Evolutionary conservation across 2,113 vertebrate species (phyloP), one percentile per base, ranked within the genome.

Genomic region (Chlamydotis undulata): DNA sequence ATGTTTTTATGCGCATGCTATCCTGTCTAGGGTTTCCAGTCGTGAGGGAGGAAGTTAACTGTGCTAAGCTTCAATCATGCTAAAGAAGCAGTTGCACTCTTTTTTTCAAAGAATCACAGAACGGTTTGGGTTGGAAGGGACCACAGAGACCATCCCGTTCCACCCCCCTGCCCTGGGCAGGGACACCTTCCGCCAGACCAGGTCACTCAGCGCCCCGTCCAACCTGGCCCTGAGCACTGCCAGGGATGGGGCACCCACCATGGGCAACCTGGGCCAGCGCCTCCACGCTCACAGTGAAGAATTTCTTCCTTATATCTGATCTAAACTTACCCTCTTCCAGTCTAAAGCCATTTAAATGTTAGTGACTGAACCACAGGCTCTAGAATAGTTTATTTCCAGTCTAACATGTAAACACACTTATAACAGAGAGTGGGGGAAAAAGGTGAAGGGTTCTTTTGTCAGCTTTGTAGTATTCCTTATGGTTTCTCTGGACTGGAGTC

Each of bases 1-100:
- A 6, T 86, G 64, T 50, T 69, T 56, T 39, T 76, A 2, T 6
- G 17, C 1, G 0, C 26, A 1, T 29, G 28, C 43, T 75, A 1
- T 6, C 19, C 31, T 28, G 11, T 8, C 33, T n/a, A 5, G 60
- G 61, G 24, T 47, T 70, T 31, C 55, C 24, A 33, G 0, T 70
- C n/a, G 0, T 3, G 57, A 61, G 68, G 41, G 45, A 41, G 14
- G 41, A 41, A 41, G 41, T 41, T 41, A 41, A 41, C 14, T 41
- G 13, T 41, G 41, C 41, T 41, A 41, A 41, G 41, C 41, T 41
- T 41, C 41, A 41, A 14, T 41, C 41, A 14, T 41, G 41, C 41
- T 29, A 15, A 59, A 75, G 74, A 33, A 75, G 80, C 63, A 87
- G n/a, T 6, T 64, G 69, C 6, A 0, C 6, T 68, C 56, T 86